These are phyloP conservation scores for Ariopsis seemanni DNA, from an alignment of 2,113 vertebrate species.

Conservation along the genomic window DNA sequence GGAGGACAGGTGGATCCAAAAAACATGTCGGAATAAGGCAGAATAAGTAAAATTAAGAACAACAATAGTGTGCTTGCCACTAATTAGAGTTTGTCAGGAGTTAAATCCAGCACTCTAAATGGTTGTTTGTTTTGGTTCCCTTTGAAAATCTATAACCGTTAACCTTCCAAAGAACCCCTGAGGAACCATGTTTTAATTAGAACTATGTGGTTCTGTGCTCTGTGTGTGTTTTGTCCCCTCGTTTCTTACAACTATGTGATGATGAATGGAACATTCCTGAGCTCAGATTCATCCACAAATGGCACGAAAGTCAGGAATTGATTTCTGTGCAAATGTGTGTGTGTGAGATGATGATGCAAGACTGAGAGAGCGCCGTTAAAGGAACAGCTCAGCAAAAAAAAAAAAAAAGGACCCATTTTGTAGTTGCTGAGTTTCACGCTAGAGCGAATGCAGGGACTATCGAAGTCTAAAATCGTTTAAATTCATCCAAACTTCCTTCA, in stretches of 20 bases:
- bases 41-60: no score
- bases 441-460: background rate
- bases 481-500: background rate
- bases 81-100: background rate
- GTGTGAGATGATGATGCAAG: background rate
- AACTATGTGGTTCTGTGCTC: background rate
- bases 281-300: slow-evolving; percentile 16
- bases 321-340: slow-evolving; percentile 8
- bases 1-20: no score
- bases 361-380: background rate
- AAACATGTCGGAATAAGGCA: no score
- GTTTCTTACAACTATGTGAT: background rate
- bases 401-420: background rate
- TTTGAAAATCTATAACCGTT: background rate
- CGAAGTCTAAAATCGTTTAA: background rate
- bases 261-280: slow-evolving; percentile 19
- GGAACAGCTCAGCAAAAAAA: background rate
- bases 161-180: background rate
- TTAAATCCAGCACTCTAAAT: background rate
- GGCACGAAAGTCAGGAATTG: background rate
- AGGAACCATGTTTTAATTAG: background rate
- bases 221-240: background rate
- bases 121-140: background rate
- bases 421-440: background rate
- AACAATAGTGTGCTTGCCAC: no score